These are phyloP conservation scores for Festucalex cinctus DNA, from an alignment of 2,113 vertebrate species.

Conservation along the genomic window DNA sequence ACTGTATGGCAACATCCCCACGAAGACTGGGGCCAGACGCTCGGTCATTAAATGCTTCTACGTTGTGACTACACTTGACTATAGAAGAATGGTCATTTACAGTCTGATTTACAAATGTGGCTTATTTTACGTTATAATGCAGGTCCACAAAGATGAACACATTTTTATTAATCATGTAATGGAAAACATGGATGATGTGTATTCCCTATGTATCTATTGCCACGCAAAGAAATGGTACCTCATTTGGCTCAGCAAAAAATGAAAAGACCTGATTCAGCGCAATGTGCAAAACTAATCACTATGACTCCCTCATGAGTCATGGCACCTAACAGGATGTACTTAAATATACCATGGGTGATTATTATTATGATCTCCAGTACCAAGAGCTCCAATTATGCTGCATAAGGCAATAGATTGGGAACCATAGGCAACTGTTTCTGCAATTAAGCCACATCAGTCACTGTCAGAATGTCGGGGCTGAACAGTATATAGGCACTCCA, in stretches of 20 bases:
- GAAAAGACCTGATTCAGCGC: slow-evolving; percentile 30
- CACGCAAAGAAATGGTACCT: slow-evolving; percentile 21
- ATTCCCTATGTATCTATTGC: background rate
- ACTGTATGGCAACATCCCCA: background rate
- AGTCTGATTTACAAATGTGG: background rate
- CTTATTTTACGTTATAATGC: background rate
- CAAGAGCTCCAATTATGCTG: slow-evolving; percentile 21
- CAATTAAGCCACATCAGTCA: slow-evolving; percentile 59
- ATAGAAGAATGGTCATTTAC: too few relatives aligned
- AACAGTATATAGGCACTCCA: slow-evolving; percentile 51
- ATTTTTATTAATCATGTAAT: background rate
- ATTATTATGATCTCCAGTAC: slow-evolving; percentile 17
- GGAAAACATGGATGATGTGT: background rate
- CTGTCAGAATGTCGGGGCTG: slow-evolving; percentile 44
- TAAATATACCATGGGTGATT: slow-evolving; percentile 17
- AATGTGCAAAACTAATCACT: slow-evolving; percentile 6
- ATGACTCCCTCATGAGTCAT: slow-evolving; percentile 24
- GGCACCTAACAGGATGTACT: slow-evolving; percentile 18
- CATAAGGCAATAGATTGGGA: slow-evolving; percentile 30
- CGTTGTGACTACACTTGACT: background rate
- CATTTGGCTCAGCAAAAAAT: slow-evolving; percentile 13
- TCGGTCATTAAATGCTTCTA: background rate
- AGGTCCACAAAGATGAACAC: background rate
- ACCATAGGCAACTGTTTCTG: slow-evolving; percentile 21
- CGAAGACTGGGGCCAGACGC: background rate